Conservation (phyloP, 2,113 vertebrate genomes). For the Seriola rivoliana region DNA sequence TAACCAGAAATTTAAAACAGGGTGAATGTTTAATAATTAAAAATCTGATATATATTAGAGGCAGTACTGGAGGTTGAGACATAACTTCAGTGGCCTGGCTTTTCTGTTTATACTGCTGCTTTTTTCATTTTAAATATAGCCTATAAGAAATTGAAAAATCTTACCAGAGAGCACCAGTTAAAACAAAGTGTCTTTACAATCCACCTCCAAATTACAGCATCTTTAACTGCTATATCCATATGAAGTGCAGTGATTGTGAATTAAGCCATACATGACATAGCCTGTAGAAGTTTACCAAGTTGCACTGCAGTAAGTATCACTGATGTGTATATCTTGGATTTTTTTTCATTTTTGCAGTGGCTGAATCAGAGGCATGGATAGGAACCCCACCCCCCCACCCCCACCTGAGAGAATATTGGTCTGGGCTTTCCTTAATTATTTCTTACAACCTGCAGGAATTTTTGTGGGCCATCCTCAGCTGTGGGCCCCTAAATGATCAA, state of each 20-base stretch:
- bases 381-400: neutral
- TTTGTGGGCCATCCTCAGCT: conserved; percentile 12
- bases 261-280: neutral
- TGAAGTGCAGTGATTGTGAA: neutral
- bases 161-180: no score
- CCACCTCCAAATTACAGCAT: neutral
- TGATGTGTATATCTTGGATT: conserved; percentile 13
- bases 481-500: conserved; percentile 20
- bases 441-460: conserved; percentile 34
- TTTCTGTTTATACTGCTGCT: neutral
- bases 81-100: neutral
- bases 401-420: conserved; percentile 18
- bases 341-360: conserved; percentile 21
- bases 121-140: neutral
- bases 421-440: conserved; percentile 40
- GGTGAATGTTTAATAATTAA: neutral
- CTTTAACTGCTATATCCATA: neutral
- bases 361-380: neutral
- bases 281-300: neutral
- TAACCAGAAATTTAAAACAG: neutral
- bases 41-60: neutral
- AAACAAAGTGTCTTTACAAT: neutral
- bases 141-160: neutral
- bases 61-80: neutral
- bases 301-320: neutral